Evolutionary conservation across 1,140 invertebrate species (phyloP).

Genomic region (Solenopsis invicta): DNA sequence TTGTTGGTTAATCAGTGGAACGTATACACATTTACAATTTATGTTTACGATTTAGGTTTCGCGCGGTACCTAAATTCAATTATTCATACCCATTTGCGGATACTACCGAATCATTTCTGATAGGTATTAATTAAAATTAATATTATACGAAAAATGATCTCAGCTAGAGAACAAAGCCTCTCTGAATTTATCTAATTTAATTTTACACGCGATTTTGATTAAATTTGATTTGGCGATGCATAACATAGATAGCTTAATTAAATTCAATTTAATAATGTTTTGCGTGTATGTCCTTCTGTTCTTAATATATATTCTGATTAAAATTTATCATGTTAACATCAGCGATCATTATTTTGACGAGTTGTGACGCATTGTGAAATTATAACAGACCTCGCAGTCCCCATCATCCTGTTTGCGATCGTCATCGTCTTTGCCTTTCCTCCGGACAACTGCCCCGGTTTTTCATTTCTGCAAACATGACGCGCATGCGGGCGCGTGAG

Average conservation of each 20-base stretch:
- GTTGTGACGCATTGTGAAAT: not conserved
- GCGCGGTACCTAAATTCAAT: slow-evolving; percentile 9
- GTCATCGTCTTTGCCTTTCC: not conserved
- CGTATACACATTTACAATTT: slow-evolving; percentile 5
- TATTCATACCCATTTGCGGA: not conserved
- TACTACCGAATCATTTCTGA: not conserved
- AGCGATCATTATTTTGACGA: not conserved
- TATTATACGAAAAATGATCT: no score
- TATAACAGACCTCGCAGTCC: not conserved
- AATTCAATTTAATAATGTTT: not conserved
- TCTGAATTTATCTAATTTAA: slow-evolving; percentile 21
- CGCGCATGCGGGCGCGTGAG: slow-evolving; percentile 69
- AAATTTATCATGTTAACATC: not conserved
- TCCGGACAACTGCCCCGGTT: not conserved
- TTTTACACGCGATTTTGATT: slow-evolving; percentile 20
- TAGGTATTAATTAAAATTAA: slow-evolving; percentile 47
- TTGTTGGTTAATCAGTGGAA: slow-evolving; percentile 2
- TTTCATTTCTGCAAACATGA: slow-evolving; percentile 44
- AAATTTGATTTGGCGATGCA: not conserved
- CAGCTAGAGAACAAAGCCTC: not conserved
- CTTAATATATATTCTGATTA: slow-evolving; percentile 4
- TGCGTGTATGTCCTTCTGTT: not conserved
- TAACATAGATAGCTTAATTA: slow-evolving; percentile 32
- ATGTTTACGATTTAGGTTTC: not conserved
- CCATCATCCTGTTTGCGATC: not conserved